These are phyloP conservation scores for Cydia fagiglandana DNA, from an alignment of 1,140 invertebrate genomes.

Conservation along the genomic window DNA sequence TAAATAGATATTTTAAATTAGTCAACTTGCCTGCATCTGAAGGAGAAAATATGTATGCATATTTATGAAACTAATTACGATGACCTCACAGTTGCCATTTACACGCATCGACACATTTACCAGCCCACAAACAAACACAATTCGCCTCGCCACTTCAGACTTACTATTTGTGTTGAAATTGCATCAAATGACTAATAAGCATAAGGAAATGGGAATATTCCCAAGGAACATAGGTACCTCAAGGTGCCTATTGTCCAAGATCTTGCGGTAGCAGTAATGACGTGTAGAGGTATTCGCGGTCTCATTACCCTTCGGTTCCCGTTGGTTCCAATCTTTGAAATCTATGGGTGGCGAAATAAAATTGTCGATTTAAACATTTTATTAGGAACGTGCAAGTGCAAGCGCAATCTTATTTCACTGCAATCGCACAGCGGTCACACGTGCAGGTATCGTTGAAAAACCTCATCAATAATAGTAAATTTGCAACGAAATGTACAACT, in stretches of 20 bases:
- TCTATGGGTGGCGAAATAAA: not conserved
- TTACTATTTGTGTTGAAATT: constrained; percentile 10
- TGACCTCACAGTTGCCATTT: not conserved
- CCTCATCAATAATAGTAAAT: too few relatives aligned
- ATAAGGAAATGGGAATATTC: not conserved
- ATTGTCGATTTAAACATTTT: not conserved
- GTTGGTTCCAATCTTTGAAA: not conserved
- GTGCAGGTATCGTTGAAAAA: too few relatives aligned
- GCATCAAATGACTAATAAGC: not conserved
- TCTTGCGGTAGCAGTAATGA: not conserved
- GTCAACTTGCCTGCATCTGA: not conserved
- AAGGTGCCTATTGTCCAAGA: constrained; percentile 10
- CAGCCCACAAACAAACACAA: not conserved
- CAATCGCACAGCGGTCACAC: not conserved
- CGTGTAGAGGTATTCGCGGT: not conserved
- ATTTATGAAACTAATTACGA: not conserved
- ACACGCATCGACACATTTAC: not conserved
- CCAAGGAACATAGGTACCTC: not conserved
- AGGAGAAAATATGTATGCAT: not conserved
- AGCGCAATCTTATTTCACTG: not conserved
- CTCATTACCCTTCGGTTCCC: not conserved
- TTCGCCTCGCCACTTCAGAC: not conserved
- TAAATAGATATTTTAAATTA: too few relatives aligned
- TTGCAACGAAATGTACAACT: too few relatives aligned
- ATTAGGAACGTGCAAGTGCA: not conserved